These are phyloP conservation scores for Phalera bucephala DNA, from an alignment of 2,888 invertebrate genomes.

Conservation along the genomic window DNA sequence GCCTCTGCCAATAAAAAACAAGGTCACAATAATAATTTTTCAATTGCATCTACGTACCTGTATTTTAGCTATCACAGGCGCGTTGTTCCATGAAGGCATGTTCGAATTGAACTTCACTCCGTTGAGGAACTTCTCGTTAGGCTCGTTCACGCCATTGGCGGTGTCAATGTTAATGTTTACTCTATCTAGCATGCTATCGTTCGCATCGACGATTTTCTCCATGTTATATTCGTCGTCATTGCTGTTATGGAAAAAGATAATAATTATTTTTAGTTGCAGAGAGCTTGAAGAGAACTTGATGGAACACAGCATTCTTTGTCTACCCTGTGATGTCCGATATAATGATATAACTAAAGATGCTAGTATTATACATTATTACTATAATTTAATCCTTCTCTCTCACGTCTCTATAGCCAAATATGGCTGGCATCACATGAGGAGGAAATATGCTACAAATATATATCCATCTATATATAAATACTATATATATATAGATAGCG, in stretches of 20 bases:
- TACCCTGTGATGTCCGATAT: too few relatives aligned
- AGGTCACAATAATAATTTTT: background rate
- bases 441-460: too few relatives aligned
- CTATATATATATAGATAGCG: too few relatives aligned
- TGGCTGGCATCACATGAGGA: too few relatives aligned
- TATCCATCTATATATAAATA: too few relatives aligned
- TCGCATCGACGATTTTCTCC: slow-evolving; percentile 91
- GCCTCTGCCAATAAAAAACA: background rate
- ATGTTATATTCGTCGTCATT: slow-evolving; percentile 51
- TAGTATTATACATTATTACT: too few relatives aligned
- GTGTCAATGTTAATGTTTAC: slow-evolving; percentile 89
- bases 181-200: slow-evolving; percentile 92
- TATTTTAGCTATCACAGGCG: slow-evolving; percentile 58
- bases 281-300: too few relatives aligned
- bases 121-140: slow-evolving; percentile 24
- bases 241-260: slow-evolving; percentile 32
- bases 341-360: too few relatives aligned
- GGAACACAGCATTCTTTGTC: too few relatives aligned
- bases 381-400: too few relatives aligned
- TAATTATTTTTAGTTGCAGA: slow-evolving; percentile 6
- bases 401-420: too few relatives aligned
- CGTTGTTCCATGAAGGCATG: slow-evolving; percentile 40
- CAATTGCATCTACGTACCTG: slow-evolving; percentile 39
- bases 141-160: slow-evolving; percentile 57
- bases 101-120: slow-evolving; percentile 14